phyloP scores from a whole-genome alignment of 2,797 vertebrate genomes.

The Eupleurogrammus muticus region DNA sequence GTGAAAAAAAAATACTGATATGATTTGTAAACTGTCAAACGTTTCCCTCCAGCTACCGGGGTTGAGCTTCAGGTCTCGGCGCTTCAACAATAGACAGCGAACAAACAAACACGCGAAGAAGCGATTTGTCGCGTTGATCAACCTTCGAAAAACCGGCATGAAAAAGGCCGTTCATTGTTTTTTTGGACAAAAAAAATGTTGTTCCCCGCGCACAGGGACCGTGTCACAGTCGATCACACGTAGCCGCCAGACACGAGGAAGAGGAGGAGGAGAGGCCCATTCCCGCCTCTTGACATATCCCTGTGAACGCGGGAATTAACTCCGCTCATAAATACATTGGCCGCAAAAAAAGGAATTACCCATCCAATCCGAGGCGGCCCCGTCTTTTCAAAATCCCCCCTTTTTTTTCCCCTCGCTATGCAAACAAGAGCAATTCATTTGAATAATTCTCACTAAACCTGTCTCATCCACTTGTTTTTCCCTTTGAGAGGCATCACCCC shows the following conservation, averaged over 20 bases:
- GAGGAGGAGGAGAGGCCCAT: constrained; percentile 62
- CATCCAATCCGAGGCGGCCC: constrained; percentile 48
- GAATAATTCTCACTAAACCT: constrained; percentile 74
- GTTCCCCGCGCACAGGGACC: no score
- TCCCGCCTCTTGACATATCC: constrained; percentile 54
- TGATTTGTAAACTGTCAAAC: no score
- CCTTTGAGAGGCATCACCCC: constrained; percentile 68
- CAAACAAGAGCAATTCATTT: constrained; percentile 70
- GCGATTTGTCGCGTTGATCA: no score
- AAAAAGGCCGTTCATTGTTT: no score
- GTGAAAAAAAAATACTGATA: no score
- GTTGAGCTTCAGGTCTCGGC: no score
- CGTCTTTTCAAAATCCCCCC: constrained; percentile 45
- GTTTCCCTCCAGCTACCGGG: no score
- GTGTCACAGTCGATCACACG: no score
- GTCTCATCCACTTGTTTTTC: constrained; percentile 72
- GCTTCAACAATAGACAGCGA: no score
- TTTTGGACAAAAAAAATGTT: no score
- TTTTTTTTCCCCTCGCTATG: constrained; percentile 20
- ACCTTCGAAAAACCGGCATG: no score
- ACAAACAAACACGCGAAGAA: no score
- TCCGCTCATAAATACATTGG: constrained; percentile 72
- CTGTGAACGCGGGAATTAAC: constrained; percentile 70
- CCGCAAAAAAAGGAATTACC: constrained; percentile 63
- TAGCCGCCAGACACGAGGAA: constrained; percentile 66